Base-by-base conservation (phyloP, 2,113 vertebrate genomes). In the Zosterops hypoxanthus region DNA sequence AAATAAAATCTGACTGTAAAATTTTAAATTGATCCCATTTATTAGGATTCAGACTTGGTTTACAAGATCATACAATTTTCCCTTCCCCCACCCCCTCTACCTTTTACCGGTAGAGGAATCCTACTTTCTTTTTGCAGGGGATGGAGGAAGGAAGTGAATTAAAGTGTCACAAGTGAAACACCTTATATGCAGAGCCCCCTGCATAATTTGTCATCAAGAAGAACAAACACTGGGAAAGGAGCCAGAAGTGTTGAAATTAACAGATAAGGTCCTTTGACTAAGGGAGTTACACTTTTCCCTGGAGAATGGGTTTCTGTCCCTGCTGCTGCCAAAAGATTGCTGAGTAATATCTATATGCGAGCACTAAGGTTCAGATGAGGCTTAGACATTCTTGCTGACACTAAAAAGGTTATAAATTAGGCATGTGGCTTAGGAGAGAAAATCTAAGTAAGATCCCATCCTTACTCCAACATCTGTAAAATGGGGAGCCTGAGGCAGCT, bases 81-180 rank as follows among this genome's bases (percentile, higher is more conserved):
- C 2, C 7, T 16, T 5, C 3, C 7, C 9, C 3, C 36, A 39
- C 39, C 2, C 28, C 19, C 19, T 6, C 5, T 28, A 57, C n/a
- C 8, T 89, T 49, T 78, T 53, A 28, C 19, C 39, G 79, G 8
- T 28, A 42, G 20, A 78, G 82, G 46, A 56, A 70, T 56, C 33
- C 14, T 52, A 22, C 5, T 42, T 70, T 33, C 5, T 64, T 82
- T 86, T 83, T 63, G 21, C 7, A 7, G 33, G 5, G 4, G 6
- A 2, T 33, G 15, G 31, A 15, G 33, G 36, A 81, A 52, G 7
- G 4, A 47, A 13, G 8, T 41, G 29, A 79, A 82, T 59, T 39
- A 14, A 70, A 39, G 29, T 53, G n/a, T 52, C 50, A 80, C 23
- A 64, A 44, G 18, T 31, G 29, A 82, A 75, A 9, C 9, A 50